These are phyloP conservation scores for Halichoeres trimaculatus DNA, from an alignment of 2,113 vertebrate species.

Conservation along the genomic window DNA sequence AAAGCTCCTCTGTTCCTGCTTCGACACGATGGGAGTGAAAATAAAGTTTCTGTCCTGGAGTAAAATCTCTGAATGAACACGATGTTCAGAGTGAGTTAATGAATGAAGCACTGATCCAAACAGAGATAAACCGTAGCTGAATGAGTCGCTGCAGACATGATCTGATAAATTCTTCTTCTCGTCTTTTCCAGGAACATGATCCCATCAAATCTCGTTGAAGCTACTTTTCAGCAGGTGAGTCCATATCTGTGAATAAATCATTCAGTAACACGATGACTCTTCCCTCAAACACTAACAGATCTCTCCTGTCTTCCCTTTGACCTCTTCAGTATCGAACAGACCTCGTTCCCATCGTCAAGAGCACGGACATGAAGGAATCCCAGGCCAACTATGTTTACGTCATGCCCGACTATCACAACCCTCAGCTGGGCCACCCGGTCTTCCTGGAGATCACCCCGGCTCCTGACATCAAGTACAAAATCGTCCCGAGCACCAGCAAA, in stretches of 20 bases:
- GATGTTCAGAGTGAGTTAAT: too few relatives aligned
- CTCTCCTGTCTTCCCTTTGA: not conserved
- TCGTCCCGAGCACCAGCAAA: slow-evolving; percentile 87
- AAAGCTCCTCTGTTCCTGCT: too few relatives aligned
- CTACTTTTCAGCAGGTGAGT: slow-evolving; percentile 91
- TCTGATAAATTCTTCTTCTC: slow-evolving; percentile 3
- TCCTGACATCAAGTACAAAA: slow-evolving; percentile 86
- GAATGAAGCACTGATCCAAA: too few relatives aligned
- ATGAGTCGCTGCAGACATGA: not conserved
- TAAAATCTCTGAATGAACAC: too few relatives aligned
- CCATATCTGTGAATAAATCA: too few relatives aligned
- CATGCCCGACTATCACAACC: slow-evolving; percentile 86
- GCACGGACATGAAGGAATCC: slow-evolving; percentile 58
- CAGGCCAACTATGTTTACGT: slow-evolving; percentile 87
- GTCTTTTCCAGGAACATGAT: slow-evolving; percentile 89
- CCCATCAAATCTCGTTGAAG: slow-evolving; percentile 91
- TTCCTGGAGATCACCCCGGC: slow-evolving; percentile 88
- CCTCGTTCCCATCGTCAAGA: slow-evolving; percentile 82
- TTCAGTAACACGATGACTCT: too few relatives aligned
- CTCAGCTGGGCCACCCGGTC: slow-evolving; percentile 81
- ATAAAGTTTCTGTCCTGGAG: too few relatives aligned
- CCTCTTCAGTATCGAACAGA: slow-evolving; percentile 87
- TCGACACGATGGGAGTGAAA: too few relatives aligned
- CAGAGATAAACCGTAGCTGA: too few relatives aligned
- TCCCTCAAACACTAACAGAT: not conserved